Evolutionary conservation across 1,140 invertebrate species (phyloP).

Genomic region (Euglossa dilemma): DNA sequence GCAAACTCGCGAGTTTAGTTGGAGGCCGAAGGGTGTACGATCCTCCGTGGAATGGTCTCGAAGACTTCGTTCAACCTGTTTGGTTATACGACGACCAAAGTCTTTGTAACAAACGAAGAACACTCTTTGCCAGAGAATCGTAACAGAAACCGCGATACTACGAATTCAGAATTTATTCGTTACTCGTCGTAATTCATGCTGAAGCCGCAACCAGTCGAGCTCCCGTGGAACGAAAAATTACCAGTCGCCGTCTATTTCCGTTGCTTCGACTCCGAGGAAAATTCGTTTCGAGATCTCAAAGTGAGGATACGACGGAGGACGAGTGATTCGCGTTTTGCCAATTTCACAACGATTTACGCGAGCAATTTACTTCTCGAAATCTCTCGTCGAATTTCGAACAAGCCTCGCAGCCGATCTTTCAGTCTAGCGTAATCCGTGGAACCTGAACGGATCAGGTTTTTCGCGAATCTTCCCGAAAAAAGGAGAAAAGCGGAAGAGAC

Average conservation of each 20-base stretch:
- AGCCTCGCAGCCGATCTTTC: background rate
- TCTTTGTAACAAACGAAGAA: conserved; percentile 24
- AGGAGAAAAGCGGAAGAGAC: no score
- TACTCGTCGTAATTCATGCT: background rate
- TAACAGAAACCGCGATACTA: background rate
- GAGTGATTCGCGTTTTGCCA: no score
- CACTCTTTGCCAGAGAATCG: background rate
- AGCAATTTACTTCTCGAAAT: no score
- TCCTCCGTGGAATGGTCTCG: background rate
- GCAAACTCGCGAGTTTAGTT: background rate
- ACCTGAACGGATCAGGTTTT: background rate
- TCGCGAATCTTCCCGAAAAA: background rate
- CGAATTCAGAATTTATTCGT: background rate
- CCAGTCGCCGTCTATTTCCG: no score
- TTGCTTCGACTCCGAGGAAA: background rate
- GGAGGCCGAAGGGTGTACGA: background rate
- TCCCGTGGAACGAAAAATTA: background rate
- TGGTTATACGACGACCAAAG: background rate
- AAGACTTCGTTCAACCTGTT: background rate
- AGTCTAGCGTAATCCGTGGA: background rate
- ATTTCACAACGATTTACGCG: no score
- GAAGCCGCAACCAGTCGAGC: background rate
- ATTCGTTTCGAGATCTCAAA: background rate
- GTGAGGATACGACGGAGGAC: no score
- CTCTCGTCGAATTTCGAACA: background rate